Percentiles rank a stretch among this genome's conserved stretches.
phyloP scores from a whole-genome alignment of 2,113 vertebrate genomes.

The Podarcis cretensis region DNA sequence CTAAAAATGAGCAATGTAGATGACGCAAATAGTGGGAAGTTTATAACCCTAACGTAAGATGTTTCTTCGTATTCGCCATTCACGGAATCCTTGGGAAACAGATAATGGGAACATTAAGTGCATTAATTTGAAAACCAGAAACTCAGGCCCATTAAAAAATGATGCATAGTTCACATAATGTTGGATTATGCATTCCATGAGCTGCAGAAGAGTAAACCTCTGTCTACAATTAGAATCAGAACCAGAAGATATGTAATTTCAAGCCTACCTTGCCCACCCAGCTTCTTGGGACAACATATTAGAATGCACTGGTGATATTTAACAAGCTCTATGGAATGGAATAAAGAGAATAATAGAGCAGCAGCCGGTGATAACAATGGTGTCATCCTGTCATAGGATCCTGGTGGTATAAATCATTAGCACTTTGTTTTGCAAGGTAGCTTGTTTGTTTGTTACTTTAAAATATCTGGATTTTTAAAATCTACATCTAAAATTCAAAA shows the following conservation, averaged over 20 bases:
- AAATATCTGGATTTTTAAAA: conserved; percentile 27
- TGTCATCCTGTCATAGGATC: conserved; percentile 24
- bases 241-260: neutral
- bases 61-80: neutral
- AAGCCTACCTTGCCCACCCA: too few relatives aligned
- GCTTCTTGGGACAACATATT: conserved; percentile 2
- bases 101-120: neutral
- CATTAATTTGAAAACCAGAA: neutral
- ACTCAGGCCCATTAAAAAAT: neutral
- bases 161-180: neutral
- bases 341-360: conserved; percentile 25
- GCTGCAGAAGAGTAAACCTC: too few relatives aligned
- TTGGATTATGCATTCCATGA: neutral
- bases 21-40: neutral
- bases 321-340: neutral
- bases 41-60: neutral
- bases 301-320: conserved; percentile 1
- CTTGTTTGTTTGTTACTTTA: conserved; percentile 27
- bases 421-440: conserved; percentile 26
- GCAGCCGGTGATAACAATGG: neutral
- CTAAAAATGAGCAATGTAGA: neutral
- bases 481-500: conserved; percentile 27
- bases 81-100: neutral
- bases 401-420: conserved; percentile 19
- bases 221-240: neutral